Base-by-base conservation (phyloP, 2,888 invertebrate genomes). In the Parnassius apollo region DNA sequence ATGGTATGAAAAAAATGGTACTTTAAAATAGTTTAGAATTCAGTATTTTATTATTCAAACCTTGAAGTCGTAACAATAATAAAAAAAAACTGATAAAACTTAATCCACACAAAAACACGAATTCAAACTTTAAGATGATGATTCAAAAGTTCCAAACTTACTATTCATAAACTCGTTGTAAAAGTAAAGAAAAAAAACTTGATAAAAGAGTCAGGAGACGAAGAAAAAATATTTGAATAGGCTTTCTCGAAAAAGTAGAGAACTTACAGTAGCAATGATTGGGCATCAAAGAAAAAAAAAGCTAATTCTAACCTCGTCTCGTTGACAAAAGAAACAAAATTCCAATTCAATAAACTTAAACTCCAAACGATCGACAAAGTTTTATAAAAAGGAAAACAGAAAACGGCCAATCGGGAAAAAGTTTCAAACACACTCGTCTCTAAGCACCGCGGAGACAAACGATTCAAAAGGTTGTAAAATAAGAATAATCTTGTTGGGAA, bases 371-470 rank as follows among this genome's bases (percentile, higher is more conserved):
- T 67, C 66, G 67, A 57, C 64, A 53, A 69, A 74, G 71, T 74
- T 69, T 65, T 35, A 71, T 69, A 71, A 75, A 78, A 79, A 80
- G 67, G 62, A 68, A 75, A 76, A 76, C 77, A 78, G 71, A 73
- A 76, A 78, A 82, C 77, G 75, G 77, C 75, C 82, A 79, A 83
- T 84, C 78, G 77, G 67, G 65, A 57, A 57, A 35, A 82, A 83
- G 77, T 83, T 83, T 80, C 68, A 71, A 78, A 81, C 78, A 78
- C 80, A 81, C 81, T 78, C 74, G 70, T 71, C 73, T 70, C 72
- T 67, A 75, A 76, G 75, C 70, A 63, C 63, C 59, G 55, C 59
- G 63, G 63, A 73, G 70, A 71, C 71, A 70, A 72, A 72, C 72
- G 67, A 69, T 69, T 68, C 65, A 68, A 67, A 71, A 71, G 69